Conservation (phyloP, 2,113 vertebrate genomes). For the Hymenochirus boettgeri region DNA sequence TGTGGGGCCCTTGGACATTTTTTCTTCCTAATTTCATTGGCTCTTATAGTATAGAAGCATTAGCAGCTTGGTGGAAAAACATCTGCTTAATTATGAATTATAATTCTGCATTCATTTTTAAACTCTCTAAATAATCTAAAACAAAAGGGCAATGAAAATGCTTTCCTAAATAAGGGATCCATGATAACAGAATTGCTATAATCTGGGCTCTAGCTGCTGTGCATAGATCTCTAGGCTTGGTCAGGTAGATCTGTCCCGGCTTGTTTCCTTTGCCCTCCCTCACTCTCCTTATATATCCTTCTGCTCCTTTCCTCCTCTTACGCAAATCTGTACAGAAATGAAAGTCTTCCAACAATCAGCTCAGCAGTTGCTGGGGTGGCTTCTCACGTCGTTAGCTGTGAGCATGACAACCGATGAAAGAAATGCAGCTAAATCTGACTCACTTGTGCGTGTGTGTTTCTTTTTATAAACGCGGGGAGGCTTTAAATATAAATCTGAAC, state of each 20-base stretch:
- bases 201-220: no score
- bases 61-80: no score
- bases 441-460: constrained; percentile 42
- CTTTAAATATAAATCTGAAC: constrained; percentile 40
- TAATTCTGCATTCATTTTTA: no score
- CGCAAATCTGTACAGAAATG: constrained; percentile 41
- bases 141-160: no score
- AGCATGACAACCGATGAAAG: constrained; percentile 44
- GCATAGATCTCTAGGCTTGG: constrained; percentile 19
- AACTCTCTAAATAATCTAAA: no score
- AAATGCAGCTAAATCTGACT: constrained; percentile 43
- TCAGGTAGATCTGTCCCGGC: constrained; percentile 5
- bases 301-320: constrained; percentile 23
- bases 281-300: constrained; percentile 6
- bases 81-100: no score
- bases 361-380: constrained; percentile 38
- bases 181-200: no score
- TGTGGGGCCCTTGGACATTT: no score
- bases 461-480: constrained; percentile 37
- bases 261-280: constrained; percentile 4
- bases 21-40: no score
- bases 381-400: constrained; percentile 37
- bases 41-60: no score
- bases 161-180: no score
- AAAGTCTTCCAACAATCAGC: constrained; percentile 42